Evolutionary conservation across 2,113 vertebrate genomes (phyloP), one percentile per base, ranked within the genome.

Genomic region (Paradoxurus hermaphroditus): DNA sequence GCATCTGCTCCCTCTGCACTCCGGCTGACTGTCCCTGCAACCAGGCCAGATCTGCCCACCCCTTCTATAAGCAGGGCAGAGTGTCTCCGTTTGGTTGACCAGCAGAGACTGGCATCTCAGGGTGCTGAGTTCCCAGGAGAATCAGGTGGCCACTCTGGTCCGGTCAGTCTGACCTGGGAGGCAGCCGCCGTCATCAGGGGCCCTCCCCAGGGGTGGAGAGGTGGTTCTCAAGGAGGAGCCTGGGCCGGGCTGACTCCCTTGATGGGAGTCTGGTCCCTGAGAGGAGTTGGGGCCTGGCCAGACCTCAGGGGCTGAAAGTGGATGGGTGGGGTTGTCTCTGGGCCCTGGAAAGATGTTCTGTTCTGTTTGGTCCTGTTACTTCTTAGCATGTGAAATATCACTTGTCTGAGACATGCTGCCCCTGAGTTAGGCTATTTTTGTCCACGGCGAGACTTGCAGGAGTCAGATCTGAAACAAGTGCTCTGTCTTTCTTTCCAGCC

Each of bases 361-460:
- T 70, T 67, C 16, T 9, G 25, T 34, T 92, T 46, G 83, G 62
- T 56, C 7, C 72, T 95, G n/a, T 75, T 44, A n/a, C 77, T 91
- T 83, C 82, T 88, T 72, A 49, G 78, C 82, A 65, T 96, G 86
- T 96, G 88, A 96, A 88, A 73, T 75, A 93, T 77, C 31, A 51
- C 53, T 96, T 46, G 53, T 82, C 83, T 95, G 89, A 84, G 91
- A 84, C 67, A 44, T 8, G 5, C 87, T 63, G 72, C 73, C 90
- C 73, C 51, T 94, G 70, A 95, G 82, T 87, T 25, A 94, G 73
- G n/a, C 97, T 92, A 36, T 90, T 89, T 94, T 62, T 91, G 68
- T 96, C 68, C 78, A 83, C 87, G 93, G 65, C 6, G 9, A 96
- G 96, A 89, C 96, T 86, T 44, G 62, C 86, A 89, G 79, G 91